Base-by-base conservation (phyloP, 2,113 vertebrate genomes). In the Rafetus swinhoei region DNA sequence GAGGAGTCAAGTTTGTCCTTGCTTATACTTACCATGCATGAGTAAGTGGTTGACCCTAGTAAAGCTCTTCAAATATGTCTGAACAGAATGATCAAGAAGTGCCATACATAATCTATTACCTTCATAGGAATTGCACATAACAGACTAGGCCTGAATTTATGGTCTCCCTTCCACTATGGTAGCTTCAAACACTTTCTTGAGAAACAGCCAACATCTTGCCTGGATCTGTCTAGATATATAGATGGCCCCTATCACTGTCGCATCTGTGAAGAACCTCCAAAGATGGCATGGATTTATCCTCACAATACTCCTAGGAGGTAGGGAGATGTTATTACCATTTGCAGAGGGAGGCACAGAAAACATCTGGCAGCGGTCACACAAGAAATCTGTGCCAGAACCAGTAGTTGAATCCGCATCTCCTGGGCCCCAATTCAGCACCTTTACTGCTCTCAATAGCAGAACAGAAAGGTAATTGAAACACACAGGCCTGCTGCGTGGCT, bases 21-120 rank as follows among this genome's bases (percentile, higher is more conserved):
- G 54, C 19, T 45, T 86, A 45, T 11, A 1, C 5, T 16, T 27
- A 29, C 8, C 3, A 0, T 2, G 1, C 1, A 2, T 3, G 32
- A 32, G 2, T 72, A 72, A 72, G 65, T 35, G n/a, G 65, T 35
- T 72, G 16, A 27, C 79, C 60, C 56, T 25, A 12, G 45, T 77
- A 86, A 76, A 79, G 25, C 60, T 25, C 79, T 69, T 59, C 82
- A 24, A 82, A 56, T 81, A 35, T 18, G 12, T 5, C 79, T 6
- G 6, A 82, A 52, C 24, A 19, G 39, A 7, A 76, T 3, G 29
- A 29, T 7, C 0, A 9, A 62, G 27, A 12, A 18, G 13, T 21
- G 35, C 21, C 39, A 4, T 9, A 7, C 56, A 57, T 14, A 57
- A 22, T 50, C 82, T 83, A 16, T 45, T 45, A 45, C 45, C 45